These are phyloP conservation scores for Girardinichthys multiradiatus DNA, from an alignment of 2,113 vertebrate species.

Conservation along the genomic window DNA sequence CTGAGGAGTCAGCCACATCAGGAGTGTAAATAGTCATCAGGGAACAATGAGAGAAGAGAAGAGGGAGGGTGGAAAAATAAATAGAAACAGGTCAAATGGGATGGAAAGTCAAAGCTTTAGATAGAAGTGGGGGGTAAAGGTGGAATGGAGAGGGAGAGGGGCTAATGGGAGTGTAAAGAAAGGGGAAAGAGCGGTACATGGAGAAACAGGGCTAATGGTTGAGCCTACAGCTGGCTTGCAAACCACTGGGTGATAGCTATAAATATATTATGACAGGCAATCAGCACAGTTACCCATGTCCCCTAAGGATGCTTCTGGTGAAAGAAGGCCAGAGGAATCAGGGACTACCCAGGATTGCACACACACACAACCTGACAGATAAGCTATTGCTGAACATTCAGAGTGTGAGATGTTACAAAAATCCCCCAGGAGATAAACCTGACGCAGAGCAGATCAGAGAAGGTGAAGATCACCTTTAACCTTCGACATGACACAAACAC, in stretches of 20 bases:
- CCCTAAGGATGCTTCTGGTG: constrained; percentile 50
- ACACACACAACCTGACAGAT: constrained; percentile 39
- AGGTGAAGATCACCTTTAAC: constrained; percentile 46
- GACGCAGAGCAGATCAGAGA: constrained; percentile 1
- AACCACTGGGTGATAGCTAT: constrained; percentile 64
- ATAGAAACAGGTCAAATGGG: neutral
- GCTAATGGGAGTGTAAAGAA: constrained; percentile 38
- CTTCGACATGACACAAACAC: neutral
- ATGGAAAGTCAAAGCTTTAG: constrained; percentile 4
- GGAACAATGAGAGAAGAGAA: constrained; percentile 19
- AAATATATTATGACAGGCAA: constrained; percentile 73
- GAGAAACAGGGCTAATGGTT: constrained; percentile 46
- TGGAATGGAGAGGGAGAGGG: constrained; percentile 6
- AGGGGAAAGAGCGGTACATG: neutral
- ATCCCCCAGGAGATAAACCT: constrained; percentile 1
- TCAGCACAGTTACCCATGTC: constrained; percentile 48
- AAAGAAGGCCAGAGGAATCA: constrained; percentile 16
- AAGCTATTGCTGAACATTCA: constrained; percentile 33
- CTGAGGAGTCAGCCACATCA: constrained; percentile 14
- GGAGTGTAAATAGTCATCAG: constrained; percentile 11
- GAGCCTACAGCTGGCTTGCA: constrained; percentile 36
- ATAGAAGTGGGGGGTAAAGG: constrained; percentile 6
- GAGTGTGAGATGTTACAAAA: neutral
- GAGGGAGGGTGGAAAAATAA: neutral
- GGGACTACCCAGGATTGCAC: constrained; percentile 13